Evolutionary conservation across 2,113 vertebrate genomes (phyloP).

Genomic region (Loxodonta africana): DNA sequence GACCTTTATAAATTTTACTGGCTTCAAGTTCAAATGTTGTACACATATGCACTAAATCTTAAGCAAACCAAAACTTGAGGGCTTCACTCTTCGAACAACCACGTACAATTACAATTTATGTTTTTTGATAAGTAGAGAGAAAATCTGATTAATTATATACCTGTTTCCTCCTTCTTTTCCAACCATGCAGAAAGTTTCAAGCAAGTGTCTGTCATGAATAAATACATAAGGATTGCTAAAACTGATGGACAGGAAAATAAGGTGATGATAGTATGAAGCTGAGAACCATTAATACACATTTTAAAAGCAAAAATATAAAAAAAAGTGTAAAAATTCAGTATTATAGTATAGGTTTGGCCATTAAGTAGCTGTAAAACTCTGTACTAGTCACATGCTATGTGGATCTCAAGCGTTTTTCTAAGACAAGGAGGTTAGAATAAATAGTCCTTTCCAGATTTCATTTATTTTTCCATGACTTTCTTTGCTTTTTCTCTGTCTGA

Average conservation of each 20-base stretch:
- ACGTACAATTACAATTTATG: not conserved
- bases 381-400: not conserved
- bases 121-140: slow-evolving; percentile 29
- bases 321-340: not conserved
- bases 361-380: not conserved
- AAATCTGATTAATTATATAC: slow-evolving; percentile 33
- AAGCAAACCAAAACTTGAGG: not conserved
- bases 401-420: not conserved
- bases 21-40: not conserved
- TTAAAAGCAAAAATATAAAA: not conserved
- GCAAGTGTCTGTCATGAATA: not conserved
- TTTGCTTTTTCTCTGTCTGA: not conserved
- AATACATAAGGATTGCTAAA: not conserved
- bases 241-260: not conserved
- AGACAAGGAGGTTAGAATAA: not conserved
- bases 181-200: not conserved
- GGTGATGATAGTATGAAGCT: not conserved
- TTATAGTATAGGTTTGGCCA: not conserved
- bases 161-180: slow-evolving; percentile 22
- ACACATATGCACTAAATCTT: not conserved
- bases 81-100: not conserved
- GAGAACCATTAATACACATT: not conserved
- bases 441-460: not conserved
- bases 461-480: not conserved
- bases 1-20: not conserved